Percentiles rank a stretch among this genome's conserved stretches.
These are phyloP conservation scores for Diploscapter pachys DNA, from an alignment of 1,140 invertebrate species.

Conservation along the genomic window DNA sequence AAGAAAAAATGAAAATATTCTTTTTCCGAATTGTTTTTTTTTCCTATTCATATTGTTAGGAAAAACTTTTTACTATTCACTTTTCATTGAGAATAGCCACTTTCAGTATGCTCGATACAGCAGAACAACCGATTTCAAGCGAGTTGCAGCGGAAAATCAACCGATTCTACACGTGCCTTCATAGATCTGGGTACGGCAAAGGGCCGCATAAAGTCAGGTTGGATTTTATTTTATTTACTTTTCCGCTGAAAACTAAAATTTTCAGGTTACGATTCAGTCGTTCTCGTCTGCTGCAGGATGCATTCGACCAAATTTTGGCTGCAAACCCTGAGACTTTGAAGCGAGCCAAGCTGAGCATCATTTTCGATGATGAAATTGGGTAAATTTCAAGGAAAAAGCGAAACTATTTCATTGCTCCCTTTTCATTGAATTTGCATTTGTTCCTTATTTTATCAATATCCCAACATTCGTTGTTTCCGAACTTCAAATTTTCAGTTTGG, in stretches of 20 bases:
- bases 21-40: slow-evolving; percentile 3
- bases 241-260: slow-evolving; percentile 3
- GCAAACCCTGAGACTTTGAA: slow-evolving; percentile 89
- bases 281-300: slow-evolving; percentile 88
- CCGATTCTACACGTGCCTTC: slow-evolving; percentile 88
- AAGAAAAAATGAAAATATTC: slow-evolving; percentile 66
- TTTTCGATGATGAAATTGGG: slow-evolving; percentile 93
- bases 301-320: slow-evolving; percentile 92
- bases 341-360: slow-evolving; percentile 87
- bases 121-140: slow-evolving; percentile 76
- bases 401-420: not conserved
- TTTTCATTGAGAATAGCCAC: not conserved
- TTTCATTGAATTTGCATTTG: not conserved
- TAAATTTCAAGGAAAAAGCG: slow-evolving; percentile 37
- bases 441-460: not conserved
- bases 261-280: slow-evolving; percentile 81
- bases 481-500: slow-evolving; percentile 65
- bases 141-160: slow-evolving; percentile 92
- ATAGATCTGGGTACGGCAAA: slow-evolving; percentile 92
- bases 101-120: slow-evolving; percentile 35
- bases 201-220: slow-evolving; percentile 92
- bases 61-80: not conserved
- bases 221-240: slow-evolving; percentile 46
- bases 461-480: not conserved
- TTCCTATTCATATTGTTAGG: not conserved